These are phyloP conservation scores for Antheraea pernyi DNA, from an alignment of 1,140 invertebrate species.

Conservation along the genomic window DNA sequence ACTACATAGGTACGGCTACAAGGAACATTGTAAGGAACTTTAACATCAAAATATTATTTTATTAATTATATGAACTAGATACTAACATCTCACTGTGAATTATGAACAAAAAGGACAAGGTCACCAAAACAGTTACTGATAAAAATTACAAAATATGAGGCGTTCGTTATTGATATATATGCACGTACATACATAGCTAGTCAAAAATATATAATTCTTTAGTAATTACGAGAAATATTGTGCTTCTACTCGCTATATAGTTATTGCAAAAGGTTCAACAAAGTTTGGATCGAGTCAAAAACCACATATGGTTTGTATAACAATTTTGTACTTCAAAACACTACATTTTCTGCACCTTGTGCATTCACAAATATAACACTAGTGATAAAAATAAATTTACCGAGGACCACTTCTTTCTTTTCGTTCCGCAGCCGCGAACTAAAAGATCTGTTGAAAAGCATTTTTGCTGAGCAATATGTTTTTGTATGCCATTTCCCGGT, in stretches of 20 bases:
- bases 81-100: neutral
- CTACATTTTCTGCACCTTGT: too few species aligned
- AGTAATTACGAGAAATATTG: too few species aligned
- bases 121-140: too few species aligned
- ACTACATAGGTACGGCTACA: neutral
- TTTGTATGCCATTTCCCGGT: slow-evolving; percentile 33
- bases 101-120: neutral
- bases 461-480: slow-evolving; percentile 26
- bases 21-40: neutral
- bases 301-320: too few species aligned
- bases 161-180: too few species aligned
- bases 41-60: neutral
- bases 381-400: slow-evolving; percentile 31
- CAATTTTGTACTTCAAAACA: too few species aligned
- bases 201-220: too few species aligned
- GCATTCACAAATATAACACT: neutral
- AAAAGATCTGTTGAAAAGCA: slow-evolving; percentile 58
- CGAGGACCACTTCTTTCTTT: slow-evolving; percentile 52
- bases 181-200: too few species aligned
- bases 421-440: slow-evolving; percentile 50
- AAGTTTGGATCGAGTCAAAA: too few species aligned
- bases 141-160: too few species aligned
- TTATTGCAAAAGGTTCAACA: too few species aligned
- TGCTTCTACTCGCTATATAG: too few species aligned
- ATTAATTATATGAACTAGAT: neutral